These are phyloP conservation scores for Nasonia longicornis DNA, from an alignment of 1,140 invertebrate genomes.

Conservation along the genomic window DNA sequence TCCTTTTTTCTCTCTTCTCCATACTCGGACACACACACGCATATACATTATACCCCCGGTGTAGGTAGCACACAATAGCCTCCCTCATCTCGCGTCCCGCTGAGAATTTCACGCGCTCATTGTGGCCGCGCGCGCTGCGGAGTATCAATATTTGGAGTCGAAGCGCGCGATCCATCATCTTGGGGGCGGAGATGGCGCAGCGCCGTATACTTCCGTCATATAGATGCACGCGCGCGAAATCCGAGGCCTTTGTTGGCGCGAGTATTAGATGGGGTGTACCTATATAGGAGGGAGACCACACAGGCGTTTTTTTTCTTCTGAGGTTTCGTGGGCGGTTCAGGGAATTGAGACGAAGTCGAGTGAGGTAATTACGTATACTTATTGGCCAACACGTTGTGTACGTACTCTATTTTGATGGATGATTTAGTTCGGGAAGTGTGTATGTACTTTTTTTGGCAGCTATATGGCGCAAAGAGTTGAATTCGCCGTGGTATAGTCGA, in stretches of 20 bases:
- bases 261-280: background rate
- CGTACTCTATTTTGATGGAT: too few relatives aligned
- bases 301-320: background rate
- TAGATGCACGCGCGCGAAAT: slow-evolving; percentile 11
- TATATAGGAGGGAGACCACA: slow-evolving; percentile 6
- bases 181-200: background rate
- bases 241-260: background rate
- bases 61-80: background rate
- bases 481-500: background rate
- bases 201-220: background rate
- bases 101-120: slow-evolving; percentile 29
- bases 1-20: background rate
- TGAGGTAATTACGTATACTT: too few relatives aligned
- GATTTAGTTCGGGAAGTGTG: too few relatives aligned
- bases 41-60: background rate
- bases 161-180: slow-evolving; percentile 38
- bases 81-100: slow-evolving; percentile 3
- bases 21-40: background rate
- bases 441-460: too few relatives aligned
- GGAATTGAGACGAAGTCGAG: background rate
- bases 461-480: too few relatives aligned
- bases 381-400: too few relatives aligned
- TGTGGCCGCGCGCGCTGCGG: background rate
- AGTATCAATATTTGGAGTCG: slow-evolving; percentile 45
- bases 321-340: background rate